Percentiles rank a stretch among this genome's conserved stretches.
Evolutionary conservation across 2,113 vertebrate species (phyloP).

Genomic region (Oreochromis tanganicae): DNA sequence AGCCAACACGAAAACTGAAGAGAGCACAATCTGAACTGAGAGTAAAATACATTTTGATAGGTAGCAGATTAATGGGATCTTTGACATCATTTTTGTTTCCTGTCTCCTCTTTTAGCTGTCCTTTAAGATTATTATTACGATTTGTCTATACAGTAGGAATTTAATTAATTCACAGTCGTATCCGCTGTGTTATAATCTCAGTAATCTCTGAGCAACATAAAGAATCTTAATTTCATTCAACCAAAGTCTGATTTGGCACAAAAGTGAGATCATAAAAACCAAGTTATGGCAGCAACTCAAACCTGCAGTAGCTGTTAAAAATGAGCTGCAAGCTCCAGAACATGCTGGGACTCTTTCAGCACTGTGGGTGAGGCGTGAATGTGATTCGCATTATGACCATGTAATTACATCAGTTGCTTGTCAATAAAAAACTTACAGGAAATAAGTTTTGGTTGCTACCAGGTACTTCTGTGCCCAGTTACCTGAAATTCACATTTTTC

Average conservation of each 20-base stretch:
- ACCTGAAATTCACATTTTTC: background rate
- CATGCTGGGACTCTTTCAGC: slow-evolving; percentile 8
- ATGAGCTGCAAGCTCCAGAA: slow-evolving; percentile 3
- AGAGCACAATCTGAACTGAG: background rate
- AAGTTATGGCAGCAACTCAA: background rate
- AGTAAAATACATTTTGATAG: background rate
- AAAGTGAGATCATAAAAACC: background rate
- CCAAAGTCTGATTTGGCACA: slow-evolving; percentile 23
- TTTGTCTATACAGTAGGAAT: background rate
- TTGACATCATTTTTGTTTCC: background rate
- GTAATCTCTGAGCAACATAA: background rate
- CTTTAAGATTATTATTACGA: background rate
- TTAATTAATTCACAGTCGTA: background rate
- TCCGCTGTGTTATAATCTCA: background rate
- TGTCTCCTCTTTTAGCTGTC: background rate
- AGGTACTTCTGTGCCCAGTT: background rate
- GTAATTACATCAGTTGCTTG: slow-evolving; percentile 1
- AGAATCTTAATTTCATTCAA: background rate
- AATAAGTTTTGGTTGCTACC: background rate
- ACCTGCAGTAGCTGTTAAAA: background rate
- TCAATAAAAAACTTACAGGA: background rate
- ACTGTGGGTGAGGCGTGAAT: background rate
- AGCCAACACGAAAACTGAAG: background rate
- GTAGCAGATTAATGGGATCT: background rate
- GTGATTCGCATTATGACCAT: background rate